These are phyloP conservation scores for Coccyzus lansbergi DNA, from an alignment of 2,797 vertebrate species.

Conservation along the genomic window DNA sequence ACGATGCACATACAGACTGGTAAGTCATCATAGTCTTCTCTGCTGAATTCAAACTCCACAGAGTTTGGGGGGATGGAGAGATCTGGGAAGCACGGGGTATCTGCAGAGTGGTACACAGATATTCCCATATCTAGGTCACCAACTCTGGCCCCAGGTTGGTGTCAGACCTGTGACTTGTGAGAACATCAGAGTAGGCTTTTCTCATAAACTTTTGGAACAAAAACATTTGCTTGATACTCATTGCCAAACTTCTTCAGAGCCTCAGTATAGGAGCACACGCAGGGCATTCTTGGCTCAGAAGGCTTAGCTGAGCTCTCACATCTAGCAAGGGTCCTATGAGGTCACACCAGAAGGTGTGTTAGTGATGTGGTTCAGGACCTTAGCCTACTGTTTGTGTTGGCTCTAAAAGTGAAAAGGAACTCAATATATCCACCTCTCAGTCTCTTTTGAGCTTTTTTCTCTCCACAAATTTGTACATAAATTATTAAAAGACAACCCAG, in stretches of 20 bases:
- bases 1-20: slow-evolving; percentile 94
- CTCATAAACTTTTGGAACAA: background rate
- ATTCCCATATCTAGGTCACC: background rate
- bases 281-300: background rate
- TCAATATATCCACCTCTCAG: background rate
- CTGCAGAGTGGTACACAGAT: accelerated
- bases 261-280: background rate
- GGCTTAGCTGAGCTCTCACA: background rate
- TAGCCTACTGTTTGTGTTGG: background rate
- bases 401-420: background rate
- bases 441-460: background rate
- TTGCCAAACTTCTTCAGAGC: background rate
- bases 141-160: background rate
- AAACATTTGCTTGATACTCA: background rate
- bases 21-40: slow-evolving; percentile 67
- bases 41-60: background rate
- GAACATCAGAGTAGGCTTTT: background rate
- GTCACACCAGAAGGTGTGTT: background rate
- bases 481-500: background rate
- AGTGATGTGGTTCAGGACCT: background rate
- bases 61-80: background rate
- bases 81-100: accelerated
- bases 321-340: background rate
- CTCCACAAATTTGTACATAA: background rate
- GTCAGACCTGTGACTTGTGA: background rate